Base-by-base conservation (phyloP, 2,113 vertebrate genomes). In the Onychorhynchus coronatus region DNA sequence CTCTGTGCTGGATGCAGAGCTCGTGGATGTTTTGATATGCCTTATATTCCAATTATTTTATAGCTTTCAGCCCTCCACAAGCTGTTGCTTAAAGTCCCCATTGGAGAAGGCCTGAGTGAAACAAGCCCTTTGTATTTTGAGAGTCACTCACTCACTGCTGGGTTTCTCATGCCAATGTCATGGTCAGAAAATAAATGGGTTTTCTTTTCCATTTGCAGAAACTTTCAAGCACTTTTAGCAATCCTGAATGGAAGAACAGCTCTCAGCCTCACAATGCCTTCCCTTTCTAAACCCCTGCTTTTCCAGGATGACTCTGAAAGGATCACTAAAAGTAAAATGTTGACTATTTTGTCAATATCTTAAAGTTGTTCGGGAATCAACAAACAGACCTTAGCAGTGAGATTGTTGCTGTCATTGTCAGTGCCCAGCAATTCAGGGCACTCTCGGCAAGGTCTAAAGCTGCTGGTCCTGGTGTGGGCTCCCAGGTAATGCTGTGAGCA, bases 251-350 rank as follows among this genome's bases (percentile, higher is more conserved):
- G 61, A 46, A 67, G 63, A 89, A 55, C 2, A 87, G 81, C 39
- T 56, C 58, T 53, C 76, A 89, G 47, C 11, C 77, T 89, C 62
- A 9, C 1, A 4, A 39, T 41, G 71, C 63, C 70, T 90, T 71
- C 92, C 73, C 55, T 87, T 84, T 81, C 56, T 49, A 72, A 81
- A 68, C 24, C 35, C 41, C 76, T 53, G 12, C 65, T 62, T 74
- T 31, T n/a, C 76, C 9, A 1, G 52, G 81, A 71, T 71, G 25
- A 28, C 50, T 71, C 83, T 90, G 82, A 83, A 89, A 88, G 59
- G 66, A 58, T 19, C 52, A 41, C 91, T 93, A 83, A 95, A 95
- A 97, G 88, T 91, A 94, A 93, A 91, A 62, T 74, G 70, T 66
- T 30, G 56, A 86, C 63, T 33, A 27, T 25, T 67, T 35, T 52